Evolutionary conservation across 2,888 invertebrate species (phyloP).

Genomic region (Volucella bombylans): DNA sequence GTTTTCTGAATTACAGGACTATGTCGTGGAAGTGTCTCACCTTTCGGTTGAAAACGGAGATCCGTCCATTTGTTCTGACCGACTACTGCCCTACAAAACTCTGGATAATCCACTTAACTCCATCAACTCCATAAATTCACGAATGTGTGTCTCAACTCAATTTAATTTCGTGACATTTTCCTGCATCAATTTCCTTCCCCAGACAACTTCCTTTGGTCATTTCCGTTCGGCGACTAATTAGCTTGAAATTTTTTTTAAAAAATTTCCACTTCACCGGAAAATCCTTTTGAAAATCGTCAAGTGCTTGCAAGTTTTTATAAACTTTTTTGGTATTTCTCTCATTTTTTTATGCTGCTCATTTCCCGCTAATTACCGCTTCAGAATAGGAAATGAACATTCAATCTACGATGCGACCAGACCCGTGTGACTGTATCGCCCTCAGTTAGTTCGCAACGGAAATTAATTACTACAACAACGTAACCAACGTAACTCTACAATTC

Average conservation of each 20-base stretch:
- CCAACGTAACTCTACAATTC: not conserved
- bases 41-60: too few relatives aligned
- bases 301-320: not conserved
- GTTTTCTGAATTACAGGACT: too few relatives aligned
- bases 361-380: conserved; percentile 62
- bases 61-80: too few relatives aligned
- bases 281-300: conserved; percentile 12
- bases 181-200: too few relatives aligned
- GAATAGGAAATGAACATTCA: conserved; percentile 45
- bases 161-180: too few relatives aligned
- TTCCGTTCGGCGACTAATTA: not conserved
- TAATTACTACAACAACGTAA: conserved; percentile 51
- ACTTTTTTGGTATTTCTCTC: not conserved
- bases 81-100: too few relatives aligned
- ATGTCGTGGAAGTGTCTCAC: too few relatives aligned
- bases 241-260: not conserved
- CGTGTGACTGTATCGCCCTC: conserved; percentile 13
- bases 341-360: conserved; percentile 41
- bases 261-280: conserved; percentile 16
- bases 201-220: too few relatives aligned
- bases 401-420: not conserved
- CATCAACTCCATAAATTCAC: too few relatives aligned
- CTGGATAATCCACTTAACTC: too few relatives aligned
- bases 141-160: too few relatives aligned
- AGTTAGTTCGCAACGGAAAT: conserved; percentile 61